These are phyloP conservation scores for Caerostris darwini DNA, from an alignment of 1,140 invertebrate genomes.

Conservation along the genomic window DNA sequence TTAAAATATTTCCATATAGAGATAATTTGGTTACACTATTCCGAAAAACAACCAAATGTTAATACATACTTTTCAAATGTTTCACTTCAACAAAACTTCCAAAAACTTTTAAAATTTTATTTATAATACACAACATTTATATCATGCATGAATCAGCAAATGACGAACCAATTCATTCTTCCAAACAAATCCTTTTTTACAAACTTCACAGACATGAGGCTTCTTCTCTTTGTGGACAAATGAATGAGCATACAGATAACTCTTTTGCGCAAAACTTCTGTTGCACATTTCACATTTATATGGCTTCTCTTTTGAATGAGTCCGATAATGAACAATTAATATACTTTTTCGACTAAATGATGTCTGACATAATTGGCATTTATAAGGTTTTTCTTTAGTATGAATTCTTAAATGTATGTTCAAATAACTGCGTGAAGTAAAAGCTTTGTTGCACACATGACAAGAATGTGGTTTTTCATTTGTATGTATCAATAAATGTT, in stretches of 20 bases:
- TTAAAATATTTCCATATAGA: too few relatives aligned
- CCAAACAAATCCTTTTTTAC: not conserved
- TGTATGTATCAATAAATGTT: not conserved
- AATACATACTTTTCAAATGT: too few relatives aligned
- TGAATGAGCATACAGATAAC: not conserved
- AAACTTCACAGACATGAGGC: not conserved
- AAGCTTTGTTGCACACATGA: not conserved
- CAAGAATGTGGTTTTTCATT: not conserved
- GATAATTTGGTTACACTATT: too few relatives aligned
- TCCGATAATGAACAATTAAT: not conserved
- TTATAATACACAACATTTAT: not conserved
- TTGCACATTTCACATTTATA: not conserved
- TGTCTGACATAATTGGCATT: not conserved
- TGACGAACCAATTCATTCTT: not conserved
- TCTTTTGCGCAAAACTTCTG: not conserved
- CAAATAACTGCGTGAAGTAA: not conserved
- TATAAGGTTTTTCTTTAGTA: not conserved
- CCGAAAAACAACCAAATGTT: too few relatives aligned
- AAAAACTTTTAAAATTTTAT: too few relatives aligned
- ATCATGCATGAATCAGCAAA: not conserved
- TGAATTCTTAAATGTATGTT: not conserved
- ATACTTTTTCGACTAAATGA: not conserved
- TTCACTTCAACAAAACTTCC: too few relatives aligned
- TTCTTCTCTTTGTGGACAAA: not conserved
- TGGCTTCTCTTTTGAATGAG: not conserved